A percentile compares a stretch with the other conserved stretches of the same genome.
Conservation (phyloP, 2,113 vertebrate species). For the Silurus asotus region DNA sequence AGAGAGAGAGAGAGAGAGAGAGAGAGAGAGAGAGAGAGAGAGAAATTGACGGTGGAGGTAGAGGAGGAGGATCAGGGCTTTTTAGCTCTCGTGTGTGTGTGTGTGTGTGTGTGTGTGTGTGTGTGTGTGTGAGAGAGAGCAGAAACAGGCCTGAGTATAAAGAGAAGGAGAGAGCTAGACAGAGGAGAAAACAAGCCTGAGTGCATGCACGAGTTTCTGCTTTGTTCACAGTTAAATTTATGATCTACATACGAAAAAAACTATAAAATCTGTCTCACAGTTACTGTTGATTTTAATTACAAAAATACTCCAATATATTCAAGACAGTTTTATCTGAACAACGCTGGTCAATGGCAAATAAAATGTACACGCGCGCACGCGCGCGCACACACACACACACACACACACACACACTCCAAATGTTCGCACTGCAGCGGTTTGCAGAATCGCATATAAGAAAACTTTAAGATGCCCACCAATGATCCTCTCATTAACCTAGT, state of each 20-base stretch:
- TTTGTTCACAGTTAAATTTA: background rate
- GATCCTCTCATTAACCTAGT: background rate
- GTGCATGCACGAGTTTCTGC: background rate
- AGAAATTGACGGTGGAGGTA: background rate
- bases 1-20: background rate
- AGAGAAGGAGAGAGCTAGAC: background rate
- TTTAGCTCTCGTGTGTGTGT: too few relatives aligned
- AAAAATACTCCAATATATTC: too few relatives aligned
- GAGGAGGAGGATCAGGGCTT: background rate
- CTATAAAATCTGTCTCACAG: background rate
- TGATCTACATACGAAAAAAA: background rate
- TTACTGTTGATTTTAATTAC: background rate
- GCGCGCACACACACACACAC: too few relatives aligned
- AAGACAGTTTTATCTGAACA: background rate
- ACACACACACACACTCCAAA: too few relatives aligned
- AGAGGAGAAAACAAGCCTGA: background rate
- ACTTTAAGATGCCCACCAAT: background rate
- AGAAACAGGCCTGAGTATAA: constrained; percentile 16
- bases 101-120: too few relatives aligned
- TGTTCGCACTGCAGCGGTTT: background rate
- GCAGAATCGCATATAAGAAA: background rate
- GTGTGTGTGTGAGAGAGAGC: background rate
- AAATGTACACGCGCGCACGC: too few relatives aligned
- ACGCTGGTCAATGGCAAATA: background rate
- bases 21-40: background rate